These are phyloP conservation scores for Eupithecia tripunctaria DNA, from an alignment of 2,888 invertebrate species.

Conservation along the genomic window DNA sequence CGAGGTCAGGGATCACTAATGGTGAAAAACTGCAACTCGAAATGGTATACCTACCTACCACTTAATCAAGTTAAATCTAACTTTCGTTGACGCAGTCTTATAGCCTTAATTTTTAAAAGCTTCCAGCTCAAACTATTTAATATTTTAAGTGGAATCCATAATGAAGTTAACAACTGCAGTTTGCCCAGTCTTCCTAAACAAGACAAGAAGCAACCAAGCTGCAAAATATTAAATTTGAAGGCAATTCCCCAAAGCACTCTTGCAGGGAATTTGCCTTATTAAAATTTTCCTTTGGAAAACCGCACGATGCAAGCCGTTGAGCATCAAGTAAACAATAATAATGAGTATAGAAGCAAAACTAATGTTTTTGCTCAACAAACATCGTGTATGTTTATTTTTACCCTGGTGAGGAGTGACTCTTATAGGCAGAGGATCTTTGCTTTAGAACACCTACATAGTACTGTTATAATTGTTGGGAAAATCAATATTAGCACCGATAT, in stretches of 20 bases:
- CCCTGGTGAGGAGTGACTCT: neutral
- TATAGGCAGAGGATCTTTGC: neutral
- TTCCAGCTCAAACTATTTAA: neutral
- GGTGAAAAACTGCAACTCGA: neutral
- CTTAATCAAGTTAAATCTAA: neutral
- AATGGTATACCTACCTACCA: neutral
- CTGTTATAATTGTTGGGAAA: neutral
- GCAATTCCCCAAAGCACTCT: constrained; percentile 51
- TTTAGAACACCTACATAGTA: neutral
- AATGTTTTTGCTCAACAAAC: neutral
- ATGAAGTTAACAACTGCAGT: constrained; percentile 28
- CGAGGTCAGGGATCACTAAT: neutral
- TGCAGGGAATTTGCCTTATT: constrained; percentile 56
- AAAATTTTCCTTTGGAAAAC: constrained; percentile 58
- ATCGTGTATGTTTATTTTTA: neutral
- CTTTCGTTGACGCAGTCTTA: neutral
- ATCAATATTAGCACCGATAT: neutral
- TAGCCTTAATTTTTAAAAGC: neutral
- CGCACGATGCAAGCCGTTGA: constrained; percentile 42
- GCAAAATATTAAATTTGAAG: constrained; percentile 52
- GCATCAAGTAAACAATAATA: constrained; percentile 18
- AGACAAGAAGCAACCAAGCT: constrained; percentile 35
- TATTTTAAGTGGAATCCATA: constrained; percentile 16
- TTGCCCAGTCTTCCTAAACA: constrained; percentile 31
- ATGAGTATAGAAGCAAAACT: neutral